Evolutionary conservation across 2,888 invertebrate species (phyloP).

Genomic region (Pinctada fucata): DNA sequence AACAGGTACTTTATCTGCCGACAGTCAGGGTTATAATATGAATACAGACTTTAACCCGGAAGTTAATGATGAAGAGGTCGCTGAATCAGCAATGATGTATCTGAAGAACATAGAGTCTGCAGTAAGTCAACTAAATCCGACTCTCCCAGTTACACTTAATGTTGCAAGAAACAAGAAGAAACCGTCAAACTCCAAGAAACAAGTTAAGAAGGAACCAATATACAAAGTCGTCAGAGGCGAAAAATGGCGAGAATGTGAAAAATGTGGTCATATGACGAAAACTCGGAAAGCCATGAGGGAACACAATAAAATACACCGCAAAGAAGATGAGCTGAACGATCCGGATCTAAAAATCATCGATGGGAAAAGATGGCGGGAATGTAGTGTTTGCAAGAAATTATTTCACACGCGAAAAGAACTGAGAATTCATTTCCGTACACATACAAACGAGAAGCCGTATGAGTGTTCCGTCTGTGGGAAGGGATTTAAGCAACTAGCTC

Average conservation of each 20-base stretch:
- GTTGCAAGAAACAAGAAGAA: neutral
- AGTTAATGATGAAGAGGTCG: neutral
- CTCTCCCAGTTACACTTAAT: neutral
- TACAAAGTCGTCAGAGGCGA: constrained; percentile 16
- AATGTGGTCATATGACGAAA: constrained; percentile 25
- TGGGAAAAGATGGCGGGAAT: constrained; percentile 25
- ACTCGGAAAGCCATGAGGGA: constrained; percentile 21
- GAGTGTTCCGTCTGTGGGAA: constrained; percentile 34
- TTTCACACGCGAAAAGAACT: constrained; percentile 31
- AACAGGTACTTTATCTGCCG: no score
- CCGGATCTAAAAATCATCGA: constrained; percentile 19
- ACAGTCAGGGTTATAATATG: no score
- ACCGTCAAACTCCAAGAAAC: constrained; percentile 8
- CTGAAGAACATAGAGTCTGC: neutral
- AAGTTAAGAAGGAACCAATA: neutral
- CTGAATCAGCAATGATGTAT: neutral
- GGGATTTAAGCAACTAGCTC: constrained; percentile 31
- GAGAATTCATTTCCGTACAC: constrained; percentile 29
- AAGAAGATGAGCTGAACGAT: constrained; percentile 13
- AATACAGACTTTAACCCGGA: neutral
- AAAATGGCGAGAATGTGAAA: constrained; percentile 20
- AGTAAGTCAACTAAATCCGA: neutral
- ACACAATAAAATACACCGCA: constrained; percentile 24
- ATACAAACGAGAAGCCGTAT: constrained; percentile 35
- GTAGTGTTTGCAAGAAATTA: constrained; percentile 25